phyloP scores from a whole-genome alignment of 2,888 invertebrate species.

The Morpho deidamia region DNA sequence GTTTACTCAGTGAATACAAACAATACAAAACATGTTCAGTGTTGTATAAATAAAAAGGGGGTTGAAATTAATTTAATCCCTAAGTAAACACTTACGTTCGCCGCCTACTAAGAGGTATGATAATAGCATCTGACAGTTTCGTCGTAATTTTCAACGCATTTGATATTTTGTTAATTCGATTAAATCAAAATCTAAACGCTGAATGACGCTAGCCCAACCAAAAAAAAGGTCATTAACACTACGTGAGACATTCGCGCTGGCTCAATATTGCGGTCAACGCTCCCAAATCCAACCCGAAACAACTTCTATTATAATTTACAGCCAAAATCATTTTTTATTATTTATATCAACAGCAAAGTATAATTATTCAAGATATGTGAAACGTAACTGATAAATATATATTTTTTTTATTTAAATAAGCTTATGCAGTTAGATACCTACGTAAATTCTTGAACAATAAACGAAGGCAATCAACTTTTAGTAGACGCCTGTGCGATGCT shows the following conservation, averaged over 20 bases:
- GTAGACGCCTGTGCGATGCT: constrained; percentile 34
- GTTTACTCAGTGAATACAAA: no score
- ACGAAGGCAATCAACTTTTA: constrained; percentile 36
- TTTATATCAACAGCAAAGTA: neutral
- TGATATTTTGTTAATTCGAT: constrained; percentile 6
- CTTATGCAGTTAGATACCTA: neutral
- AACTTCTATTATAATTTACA: constrained; percentile 25
- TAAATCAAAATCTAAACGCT: constrained; percentile 16
- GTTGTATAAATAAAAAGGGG: no score
- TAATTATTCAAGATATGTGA: neutral
- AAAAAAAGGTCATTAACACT: constrained; percentile 76
- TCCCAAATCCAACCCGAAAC: constrained; percentile 54
- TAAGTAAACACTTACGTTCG: no score
- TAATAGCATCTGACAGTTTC: no score
- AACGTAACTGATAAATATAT: neutral
- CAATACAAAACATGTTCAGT: no score
- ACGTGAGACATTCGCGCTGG: constrained; percentile 75
- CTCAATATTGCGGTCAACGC: constrained; percentile 74
- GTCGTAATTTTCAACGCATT: neutral
- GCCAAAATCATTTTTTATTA: constrained; percentile 14
- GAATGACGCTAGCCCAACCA: constrained; percentile 57
- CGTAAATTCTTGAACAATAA: constrained; percentile 30
- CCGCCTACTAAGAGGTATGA: no score
- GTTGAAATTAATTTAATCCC: no score
- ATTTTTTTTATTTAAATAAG: neutral